These are phyloP conservation scores for Scytalopus superciliaris DNA, from an alignment of 2,113 vertebrate species.

Conservation along the genomic window DNA sequence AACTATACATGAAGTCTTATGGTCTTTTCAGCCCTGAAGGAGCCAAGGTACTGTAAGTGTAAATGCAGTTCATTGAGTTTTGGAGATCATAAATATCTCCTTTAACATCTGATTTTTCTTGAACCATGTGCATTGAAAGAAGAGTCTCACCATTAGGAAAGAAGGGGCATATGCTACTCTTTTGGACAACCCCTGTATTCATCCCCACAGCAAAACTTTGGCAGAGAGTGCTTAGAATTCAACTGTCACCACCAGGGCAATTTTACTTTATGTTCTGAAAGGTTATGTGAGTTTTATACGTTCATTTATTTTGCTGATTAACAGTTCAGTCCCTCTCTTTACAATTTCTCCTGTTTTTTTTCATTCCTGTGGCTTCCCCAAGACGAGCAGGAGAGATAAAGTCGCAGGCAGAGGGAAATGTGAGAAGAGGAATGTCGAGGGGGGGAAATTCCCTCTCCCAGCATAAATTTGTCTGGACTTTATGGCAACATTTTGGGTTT, in stretches of 20 bases:
- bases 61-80: conserved; percentile 30
- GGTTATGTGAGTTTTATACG: conserved; percentile 12
- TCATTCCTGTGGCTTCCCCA: neutral
- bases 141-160: neutral
- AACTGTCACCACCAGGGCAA: conserved; percentile 3
- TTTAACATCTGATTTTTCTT: neutral
- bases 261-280: neutral
- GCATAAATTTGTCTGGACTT: neutral
- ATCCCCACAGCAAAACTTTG: conserved; percentile 1
- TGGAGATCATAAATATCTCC: neutral
- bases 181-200: conserved; percentile 42
- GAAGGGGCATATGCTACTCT: neutral
- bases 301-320: conserved; percentile 45
- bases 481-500: neutral
- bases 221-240: conserved; percentile 34
- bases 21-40: conserved; percentile 27
- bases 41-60: neutral
- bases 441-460: neutral
- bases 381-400: neutral
- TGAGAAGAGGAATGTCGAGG: neutral
- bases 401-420: neutral
- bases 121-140: neutral
- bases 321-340: neutral
- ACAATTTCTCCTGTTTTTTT: neutral
- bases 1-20: neutral